phyloP scores from a whole-genome alignment of 1,140 invertebrate species.

The Leptestheria dahalacensis region DNA sequence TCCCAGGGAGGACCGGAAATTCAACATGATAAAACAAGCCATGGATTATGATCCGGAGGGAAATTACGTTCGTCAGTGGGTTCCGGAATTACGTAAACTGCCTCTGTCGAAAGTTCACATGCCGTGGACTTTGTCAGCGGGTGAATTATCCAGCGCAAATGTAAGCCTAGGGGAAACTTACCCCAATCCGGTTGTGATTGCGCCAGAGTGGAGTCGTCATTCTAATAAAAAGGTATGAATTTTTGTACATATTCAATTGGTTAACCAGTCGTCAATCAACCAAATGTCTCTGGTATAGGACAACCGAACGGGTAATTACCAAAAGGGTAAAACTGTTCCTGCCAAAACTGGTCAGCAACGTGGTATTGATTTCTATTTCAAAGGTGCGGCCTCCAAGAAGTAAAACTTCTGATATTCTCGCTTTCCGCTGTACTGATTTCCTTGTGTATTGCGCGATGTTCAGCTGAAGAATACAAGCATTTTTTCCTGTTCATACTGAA shows the following conservation, averaged over 20 bases:
- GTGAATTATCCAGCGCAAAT: neutral
- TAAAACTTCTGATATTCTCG: too few relatives aligned
- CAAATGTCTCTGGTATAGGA: neutral
- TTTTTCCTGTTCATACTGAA: too few relatives aligned
- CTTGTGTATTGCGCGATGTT: too few relatives aligned
- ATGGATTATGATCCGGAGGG: conserved; percentile 30
- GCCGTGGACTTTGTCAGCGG: conserved; percentile 12
- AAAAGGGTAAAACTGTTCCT: neutral
- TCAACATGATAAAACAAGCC: conserved; percentile 33
- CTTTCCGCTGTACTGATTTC: too few relatives aligned
- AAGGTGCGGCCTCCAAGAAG: neutral
- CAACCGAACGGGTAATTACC: neutral
- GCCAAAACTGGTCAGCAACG: conserved; percentile 5
- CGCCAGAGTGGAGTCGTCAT: conserved; percentile 16
- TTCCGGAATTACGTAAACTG: conserved; percentile 13
- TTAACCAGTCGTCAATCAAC: neutral
- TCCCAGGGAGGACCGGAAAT: conserved; percentile 31
- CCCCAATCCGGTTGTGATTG: conserved; percentile 14
- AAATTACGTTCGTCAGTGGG: conserved; percentile 12
- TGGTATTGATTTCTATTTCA: conserved; percentile 17
- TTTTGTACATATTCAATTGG: neutral
- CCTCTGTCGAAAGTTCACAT: conserved; percentile 13
- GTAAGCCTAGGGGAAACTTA: conserved; percentile 10
- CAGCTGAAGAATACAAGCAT: too few relatives aligned
- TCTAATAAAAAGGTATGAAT: neutral